Conservation (phyloP, 92 coral and sea anemone species). For the Umimayanthus kanabou region DNA sequence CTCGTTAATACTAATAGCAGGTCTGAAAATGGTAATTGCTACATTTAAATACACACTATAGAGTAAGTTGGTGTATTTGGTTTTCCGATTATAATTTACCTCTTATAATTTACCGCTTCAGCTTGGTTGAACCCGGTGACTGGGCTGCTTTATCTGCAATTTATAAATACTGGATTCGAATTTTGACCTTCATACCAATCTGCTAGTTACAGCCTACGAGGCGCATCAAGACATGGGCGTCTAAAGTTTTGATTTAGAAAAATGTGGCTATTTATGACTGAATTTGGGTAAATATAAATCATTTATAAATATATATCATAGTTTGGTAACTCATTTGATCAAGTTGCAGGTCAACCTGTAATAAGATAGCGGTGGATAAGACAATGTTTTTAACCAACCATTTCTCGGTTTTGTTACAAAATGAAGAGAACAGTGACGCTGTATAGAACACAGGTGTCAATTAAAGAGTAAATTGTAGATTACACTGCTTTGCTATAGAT, state of each 20-base stretch:
- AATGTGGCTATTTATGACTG: slow-evolving; percentile 6
- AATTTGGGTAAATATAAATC: background rate
- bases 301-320: background rate
- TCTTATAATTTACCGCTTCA: background rate
- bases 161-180: background rate
- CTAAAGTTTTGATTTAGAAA: background rate
- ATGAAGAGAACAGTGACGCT: background rate
- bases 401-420: background rate
- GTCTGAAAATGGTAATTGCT: background rate
- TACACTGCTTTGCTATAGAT: background rate
- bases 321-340: background rate
- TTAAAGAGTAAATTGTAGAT: background rate
- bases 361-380: background rate
- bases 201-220: background rate
- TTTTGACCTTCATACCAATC: background rate
- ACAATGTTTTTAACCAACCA: background rate
- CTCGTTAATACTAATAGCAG: background rate
- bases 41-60: no score
- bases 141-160: background rate
- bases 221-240: background rate
- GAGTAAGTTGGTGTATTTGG: no score
- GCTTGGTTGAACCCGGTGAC: background rate
- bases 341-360: background rate
- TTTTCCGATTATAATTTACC: background rate
- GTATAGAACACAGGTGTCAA: background rate